Percentiles rank a stretch among this genome's conserved stretches.
phyloP scores from a whole-genome alignment of 1,140 invertebrate genomes.

The Teleogryllus occipitalis region DNA sequence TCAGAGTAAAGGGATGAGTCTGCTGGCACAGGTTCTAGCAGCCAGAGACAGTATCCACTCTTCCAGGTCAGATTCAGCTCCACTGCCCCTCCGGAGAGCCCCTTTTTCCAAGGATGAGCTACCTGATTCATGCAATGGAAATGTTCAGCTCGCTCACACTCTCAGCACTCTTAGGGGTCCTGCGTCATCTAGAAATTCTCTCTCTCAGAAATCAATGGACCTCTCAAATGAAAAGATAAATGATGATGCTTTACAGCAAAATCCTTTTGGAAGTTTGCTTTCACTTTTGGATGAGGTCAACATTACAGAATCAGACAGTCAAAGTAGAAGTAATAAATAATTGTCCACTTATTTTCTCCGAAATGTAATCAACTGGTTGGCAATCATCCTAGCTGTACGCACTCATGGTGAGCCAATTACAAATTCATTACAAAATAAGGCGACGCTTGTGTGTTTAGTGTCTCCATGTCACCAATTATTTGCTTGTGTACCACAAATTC shows the following conservation, averaged over 20 bases:
- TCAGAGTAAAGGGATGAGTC: not conserved
- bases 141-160: not conserved
- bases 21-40: not conserved
- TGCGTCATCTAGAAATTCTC: not conserved
- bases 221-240: not conserved
- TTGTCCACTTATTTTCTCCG: not conserved
- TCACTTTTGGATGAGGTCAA: not conserved
- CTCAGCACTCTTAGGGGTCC: not conserved
- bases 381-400: too few relatives aligned
- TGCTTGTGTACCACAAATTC: not conserved
- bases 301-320: not conserved
- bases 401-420: not conserved
- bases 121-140: not conserved
- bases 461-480: not conserved
- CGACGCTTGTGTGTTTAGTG: not conserved
- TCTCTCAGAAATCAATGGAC: not conserved
- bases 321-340: not conserved
- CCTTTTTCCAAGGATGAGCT: not conserved
- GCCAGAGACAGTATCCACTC: not conserved
- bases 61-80: not conserved
- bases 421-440: not conserved
- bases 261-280: not conserved
- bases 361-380: not conserved
- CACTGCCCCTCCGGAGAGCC: not conserved
- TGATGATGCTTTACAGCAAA: not conserved